phyloP scores from a whole-genome alignment of 1,140 invertebrate species.

The Vanessa atalanta region DNA sequence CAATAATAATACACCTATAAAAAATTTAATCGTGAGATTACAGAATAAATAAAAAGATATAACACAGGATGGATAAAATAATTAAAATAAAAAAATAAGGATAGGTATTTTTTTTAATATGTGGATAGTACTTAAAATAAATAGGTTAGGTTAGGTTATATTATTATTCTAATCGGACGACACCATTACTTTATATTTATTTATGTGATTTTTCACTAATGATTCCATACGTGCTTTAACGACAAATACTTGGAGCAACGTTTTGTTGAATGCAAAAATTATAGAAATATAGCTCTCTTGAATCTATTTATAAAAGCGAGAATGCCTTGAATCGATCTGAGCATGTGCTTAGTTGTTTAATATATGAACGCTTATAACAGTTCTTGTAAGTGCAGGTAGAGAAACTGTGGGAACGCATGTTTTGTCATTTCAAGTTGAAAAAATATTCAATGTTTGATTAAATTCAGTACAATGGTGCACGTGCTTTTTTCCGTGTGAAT shows the following conservation, averaged over 20 bases:
- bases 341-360: background rate
- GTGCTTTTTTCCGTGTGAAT: constrained; percentile 40
- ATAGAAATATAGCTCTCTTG: background rate
- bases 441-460: constrained; percentile 42
- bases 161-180: too few relatives aligned
- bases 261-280: background rate
- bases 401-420: constrained; percentile 58
- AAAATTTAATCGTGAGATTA: too few relatives aligned
- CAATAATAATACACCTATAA: too few relatives aligned
- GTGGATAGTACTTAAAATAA: too few relatives aligned
- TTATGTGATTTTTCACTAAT: background rate
- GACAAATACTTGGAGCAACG: background rate
- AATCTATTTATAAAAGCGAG: background rate
- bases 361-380: constrained; percentile 9
- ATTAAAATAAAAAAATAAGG: too few relatives aligned
- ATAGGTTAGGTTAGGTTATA: too few relatives aligned
- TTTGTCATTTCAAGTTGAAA: constrained; percentile 43
- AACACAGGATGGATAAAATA: too few relatives aligned
- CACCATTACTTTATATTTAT: background rate
- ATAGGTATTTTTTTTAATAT: too few relatives aligned
- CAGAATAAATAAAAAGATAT: too few relatives aligned
- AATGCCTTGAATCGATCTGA: background rate
- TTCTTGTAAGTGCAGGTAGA: constrained; percentile 47
- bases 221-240: constrained; percentile 6
- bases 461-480: constrained; percentile 43